These are phyloP conservation scores for Hyperoodon ampullatus DNA, from an alignment of 2,113 vertebrate species.

Conservation along the genomic window DNA sequence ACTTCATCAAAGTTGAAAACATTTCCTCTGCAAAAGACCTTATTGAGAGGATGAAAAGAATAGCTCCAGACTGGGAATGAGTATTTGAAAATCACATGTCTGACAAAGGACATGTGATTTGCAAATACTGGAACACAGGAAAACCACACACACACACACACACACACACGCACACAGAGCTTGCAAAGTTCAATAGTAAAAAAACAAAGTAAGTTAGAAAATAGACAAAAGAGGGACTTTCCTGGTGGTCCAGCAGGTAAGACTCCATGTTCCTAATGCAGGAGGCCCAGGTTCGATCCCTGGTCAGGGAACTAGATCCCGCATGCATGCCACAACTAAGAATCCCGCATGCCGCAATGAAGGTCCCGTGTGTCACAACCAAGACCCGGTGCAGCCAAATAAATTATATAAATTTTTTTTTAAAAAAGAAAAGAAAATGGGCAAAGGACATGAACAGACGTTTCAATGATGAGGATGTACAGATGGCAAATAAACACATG, in stretches of 20 bases:
- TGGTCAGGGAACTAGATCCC: too few species aligned
- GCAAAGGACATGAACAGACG: neutral
- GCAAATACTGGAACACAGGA: neutral
- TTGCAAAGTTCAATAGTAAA: neutral
- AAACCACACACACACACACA: neutral
- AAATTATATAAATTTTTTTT: too few species aligned
- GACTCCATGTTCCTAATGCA: too few species aligned
- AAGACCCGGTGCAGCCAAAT: too few species aligned
- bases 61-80: neutral
- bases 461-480: neutral
- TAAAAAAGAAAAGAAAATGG: neutral
- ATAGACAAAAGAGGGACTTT: neutral
- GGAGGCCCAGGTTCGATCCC: too few species aligned
- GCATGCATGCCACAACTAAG: too few species aligned
- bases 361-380: too few species aligned
- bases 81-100: neutral
- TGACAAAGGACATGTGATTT: neutral
- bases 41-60: slow-evolving; percentile 12
- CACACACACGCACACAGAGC: neutral
- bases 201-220: neutral
- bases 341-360: too few species aligned
- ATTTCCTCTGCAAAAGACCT: neutral
- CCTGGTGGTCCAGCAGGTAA: too few species aligned
- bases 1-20: slow-evolving; percentile 34
- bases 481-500: neutral